A percentile compares a stretch with the other conserved stretches of the same genome.
Evolutionary conservation across 92 coral and sea anemone genomes (phyloP).

Genomic region (Porites lobata): DNA sequence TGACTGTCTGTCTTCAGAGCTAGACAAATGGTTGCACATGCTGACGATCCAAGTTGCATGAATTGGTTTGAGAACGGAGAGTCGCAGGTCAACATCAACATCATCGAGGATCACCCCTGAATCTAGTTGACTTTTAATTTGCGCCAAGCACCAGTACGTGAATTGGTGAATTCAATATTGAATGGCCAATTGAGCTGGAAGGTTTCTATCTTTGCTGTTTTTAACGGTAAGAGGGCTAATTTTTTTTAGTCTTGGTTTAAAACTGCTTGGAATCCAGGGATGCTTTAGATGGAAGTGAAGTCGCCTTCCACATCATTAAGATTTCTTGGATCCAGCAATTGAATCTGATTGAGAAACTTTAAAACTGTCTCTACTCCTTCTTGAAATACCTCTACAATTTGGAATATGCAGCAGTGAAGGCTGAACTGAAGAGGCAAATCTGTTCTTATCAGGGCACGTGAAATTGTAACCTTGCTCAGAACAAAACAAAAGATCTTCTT

Average conservation of each 20-base stretch:
- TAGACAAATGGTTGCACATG: no score
- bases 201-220: neutral
- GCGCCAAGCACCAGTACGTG: no score
- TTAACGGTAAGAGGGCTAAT: constrained; percentile 6
- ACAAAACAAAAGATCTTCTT: constrained; percentile 52
- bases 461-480: constrained; percentile 48
- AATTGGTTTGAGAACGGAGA: no score
- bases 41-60: no score
- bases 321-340: constrained; percentile 61
- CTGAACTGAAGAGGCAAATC: constrained; percentile 30
- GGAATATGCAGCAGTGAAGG: constrained; percentile 7
- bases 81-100: no score
- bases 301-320: constrained; percentile 6
- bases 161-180: no score
- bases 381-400: neutral
- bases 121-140: no score
- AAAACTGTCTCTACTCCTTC: constrained; percentile 20
- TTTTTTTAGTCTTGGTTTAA: constrained; percentile 44
- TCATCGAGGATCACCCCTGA: no score
- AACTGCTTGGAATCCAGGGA: constrained; percentile 18
- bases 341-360: constrained; percentile 52
- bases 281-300: neutral
- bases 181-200: neutral
- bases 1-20: no score
- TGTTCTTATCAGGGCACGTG: constrained; percentile 38